phyloP scores from a whole-genome alignment of 2,797 vertebrate genomes.

The Enoplosus armatus region DNA sequence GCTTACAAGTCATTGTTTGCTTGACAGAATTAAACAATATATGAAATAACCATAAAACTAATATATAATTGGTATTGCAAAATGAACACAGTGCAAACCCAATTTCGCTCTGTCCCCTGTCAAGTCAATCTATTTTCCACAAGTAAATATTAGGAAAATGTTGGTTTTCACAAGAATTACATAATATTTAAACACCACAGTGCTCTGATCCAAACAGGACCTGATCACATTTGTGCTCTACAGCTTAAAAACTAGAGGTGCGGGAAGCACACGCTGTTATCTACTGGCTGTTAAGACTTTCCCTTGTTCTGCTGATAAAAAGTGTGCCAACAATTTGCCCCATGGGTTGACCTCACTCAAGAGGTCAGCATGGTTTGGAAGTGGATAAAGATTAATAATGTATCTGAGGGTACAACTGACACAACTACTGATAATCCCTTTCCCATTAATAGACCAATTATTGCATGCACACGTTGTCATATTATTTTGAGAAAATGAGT shows the following conservation, averaged over 20 bases:
- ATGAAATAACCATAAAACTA: too few relatives aligned
- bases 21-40: background rate
- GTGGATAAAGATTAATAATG: background rate
- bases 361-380: background rate
- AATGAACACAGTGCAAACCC: background rate
- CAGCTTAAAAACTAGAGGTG: background rate
- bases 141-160: background rate
- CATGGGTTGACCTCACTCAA: background rate
- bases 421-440: background rate
- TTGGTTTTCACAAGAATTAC: background rate
- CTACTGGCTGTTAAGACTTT: conserved; percentile 43
- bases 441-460: background rate
- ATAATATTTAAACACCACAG: conserved; percentile 1
- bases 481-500: background rate
- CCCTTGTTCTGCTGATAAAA: conserved; percentile 37
- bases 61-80: background rate
- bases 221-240: background rate
- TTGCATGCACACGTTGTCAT: background rate
- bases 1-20: background rate
- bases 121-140: background rate
- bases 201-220: background rate
- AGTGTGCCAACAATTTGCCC: background rate
- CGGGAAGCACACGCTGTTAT: conserved; percentile 3
- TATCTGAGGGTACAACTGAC: background rate
- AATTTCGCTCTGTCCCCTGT: background rate